These are phyloP conservation scores for Protaetia brevitarsis DNA, from an alignment of 1,140 invertebrate species.

Conservation along the genomic window DNA sequence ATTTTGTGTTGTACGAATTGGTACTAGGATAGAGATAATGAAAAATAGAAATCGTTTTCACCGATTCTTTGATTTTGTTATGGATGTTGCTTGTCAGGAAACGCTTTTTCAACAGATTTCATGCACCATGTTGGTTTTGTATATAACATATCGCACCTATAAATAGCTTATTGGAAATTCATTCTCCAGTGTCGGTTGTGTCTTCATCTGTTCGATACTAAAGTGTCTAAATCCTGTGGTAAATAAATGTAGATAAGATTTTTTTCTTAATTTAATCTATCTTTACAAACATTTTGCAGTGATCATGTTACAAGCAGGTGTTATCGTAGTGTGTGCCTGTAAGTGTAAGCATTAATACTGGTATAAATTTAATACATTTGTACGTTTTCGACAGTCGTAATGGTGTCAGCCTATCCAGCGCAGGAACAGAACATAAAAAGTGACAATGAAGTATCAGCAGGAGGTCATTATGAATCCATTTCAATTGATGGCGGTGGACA, in stretches of 20 bases:
- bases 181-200: too few species aligned
- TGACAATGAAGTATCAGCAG: conserved; percentile 1
- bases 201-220: too few species aligned
- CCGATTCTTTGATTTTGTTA: not conserved
- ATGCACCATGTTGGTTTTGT: too few species aligned
- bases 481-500: not conserved
- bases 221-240: not conserved
- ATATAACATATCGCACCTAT: too few species aligned
- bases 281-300: not conserved
- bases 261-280: too few species aligned
- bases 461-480: not conserved
- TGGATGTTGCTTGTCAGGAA: too few species aligned
- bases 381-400: not conserved
- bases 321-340: not conserved
- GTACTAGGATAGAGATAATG: too few species aligned
- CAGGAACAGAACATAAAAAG: not conserved
- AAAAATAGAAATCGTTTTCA: not conserved
- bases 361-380: not conserved
- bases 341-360: not conserved
- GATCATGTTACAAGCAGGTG: not conserved
- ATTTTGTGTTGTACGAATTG: not conserved
- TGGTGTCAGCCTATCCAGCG: not conserved
- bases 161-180: too few species aligned
- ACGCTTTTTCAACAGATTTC: too few species aligned
- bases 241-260: not conserved